phyloP scores from a whole-genome alignment of 2,888 invertebrate genomes.

The Liopterus haemorrhoidalis region DNA sequence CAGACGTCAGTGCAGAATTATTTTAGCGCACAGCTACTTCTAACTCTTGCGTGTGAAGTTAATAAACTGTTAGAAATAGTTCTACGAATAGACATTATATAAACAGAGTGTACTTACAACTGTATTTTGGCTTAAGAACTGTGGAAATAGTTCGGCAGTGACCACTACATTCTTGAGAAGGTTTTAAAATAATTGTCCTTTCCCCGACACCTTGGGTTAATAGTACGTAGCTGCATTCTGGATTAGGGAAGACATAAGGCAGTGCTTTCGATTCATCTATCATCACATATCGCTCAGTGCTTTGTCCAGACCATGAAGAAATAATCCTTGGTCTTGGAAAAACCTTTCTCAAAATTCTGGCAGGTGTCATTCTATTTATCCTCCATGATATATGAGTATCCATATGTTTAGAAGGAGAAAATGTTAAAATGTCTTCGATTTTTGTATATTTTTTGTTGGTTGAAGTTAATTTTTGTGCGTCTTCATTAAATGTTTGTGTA shows the following conservation, averaged over 20 bases:
- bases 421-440: slow-evolving; percentile 35
- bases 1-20: too few relatives aligned
- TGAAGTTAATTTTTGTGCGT: slow-evolving; percentile 55
- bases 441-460: slow-evolving; percentile 34
- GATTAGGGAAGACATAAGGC: slow-evolving; percentile 65
- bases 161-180: slow-evolving; percentile 69
- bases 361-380: slow-evolving; percentile 70
- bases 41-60: too few relatives aligned
- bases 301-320: slow-evolving; percentile 60
- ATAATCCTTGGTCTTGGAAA: slow-evolving; percentile 68
- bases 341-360: slow-evolving; percentile 62
- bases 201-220: slow-evolving; percentile 67
- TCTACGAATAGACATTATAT: slow-evolving; percentile 42
- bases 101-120: slow-evolving; percentile 58
- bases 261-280: slow-evolving; percentile 66
- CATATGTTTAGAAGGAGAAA: slow-evolving; percentile 29
- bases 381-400: slow-evolving; percentile 53
- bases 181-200: slow-evolving; percentile 64
- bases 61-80: too few relatives aligned
- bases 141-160: slow-evolving; percentile 67
- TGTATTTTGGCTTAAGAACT: slow-evolving; percentile 63
- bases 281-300: slow-evolving; percentile 69
- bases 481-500: slow-evolving; percentile 54
- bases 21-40: too few relatives aligned
- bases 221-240: slow-evolving; percentile 77